Evolutionary conservation across 2,888 invertebrate genomes (phyloP).

Genomic region (Drosophila mayaguana): DNA sequence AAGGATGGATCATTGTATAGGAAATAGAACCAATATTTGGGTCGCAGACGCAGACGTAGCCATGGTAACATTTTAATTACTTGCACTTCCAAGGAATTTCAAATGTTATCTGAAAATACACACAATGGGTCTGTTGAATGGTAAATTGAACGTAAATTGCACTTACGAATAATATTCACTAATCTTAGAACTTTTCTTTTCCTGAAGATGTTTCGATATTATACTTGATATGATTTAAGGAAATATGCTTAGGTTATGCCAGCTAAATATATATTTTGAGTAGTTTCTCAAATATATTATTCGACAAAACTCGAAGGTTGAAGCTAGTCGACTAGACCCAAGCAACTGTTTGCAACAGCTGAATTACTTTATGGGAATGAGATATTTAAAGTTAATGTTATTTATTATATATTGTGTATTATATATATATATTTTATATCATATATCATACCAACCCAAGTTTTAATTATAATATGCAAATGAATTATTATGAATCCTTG

Average conservation of each 20-base stretch:
- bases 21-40: conserved; percentile 18
- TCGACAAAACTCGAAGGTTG: not conserved
- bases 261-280: conserved; percentile 3
- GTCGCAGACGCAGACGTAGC: not conserved
- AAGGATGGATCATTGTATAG: not conserved
- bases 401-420: too few relatives aligned
- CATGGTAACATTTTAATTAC: conserved; percentile 28
- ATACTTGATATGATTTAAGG: not conserved
- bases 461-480: too few relatives aligned
- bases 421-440: too few relatives aligned
- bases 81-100: not conserved
- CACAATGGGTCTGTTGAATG: not conserved
- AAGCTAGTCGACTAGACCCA: not conserved
- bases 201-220: not conserved
- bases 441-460: too few relatives aligned
- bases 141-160: too few relatives aligned
- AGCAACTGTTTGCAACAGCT: not conserved
- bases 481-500: too few relatives aligned
- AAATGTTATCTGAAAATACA: conserved; percentile 2
- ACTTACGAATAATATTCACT: conserved; percentile 3
- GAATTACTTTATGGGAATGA: not conserved
- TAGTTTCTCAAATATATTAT: conserved; percentile 6
- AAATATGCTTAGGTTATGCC: not conserved
- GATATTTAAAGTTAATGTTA: too few relatives aligned
- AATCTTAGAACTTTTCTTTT: not conserved